Percentiles rank a stretch among this genome's conserved stretches.
Conservation (phyloP, 2,113 vertebrate genomes). For the Struthio camelus region DNA sequence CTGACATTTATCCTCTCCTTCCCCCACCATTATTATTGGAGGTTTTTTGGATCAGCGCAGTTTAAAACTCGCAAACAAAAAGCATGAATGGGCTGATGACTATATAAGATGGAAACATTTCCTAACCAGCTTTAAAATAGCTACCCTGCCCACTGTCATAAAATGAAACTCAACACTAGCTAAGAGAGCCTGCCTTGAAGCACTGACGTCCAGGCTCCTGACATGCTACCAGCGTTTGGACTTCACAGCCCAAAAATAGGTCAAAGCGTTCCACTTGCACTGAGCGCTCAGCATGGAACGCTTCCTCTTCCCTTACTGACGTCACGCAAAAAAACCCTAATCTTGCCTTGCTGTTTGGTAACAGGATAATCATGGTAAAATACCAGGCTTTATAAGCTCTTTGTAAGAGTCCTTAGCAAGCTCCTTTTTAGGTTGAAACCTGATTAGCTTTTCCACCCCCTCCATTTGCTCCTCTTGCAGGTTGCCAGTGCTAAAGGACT, state of each 20-base stretch:
- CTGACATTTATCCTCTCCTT: too few relatives aligned
- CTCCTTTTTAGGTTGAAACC: not conserved
- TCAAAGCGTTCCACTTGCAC: not conserved
- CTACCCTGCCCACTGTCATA: not conserved
- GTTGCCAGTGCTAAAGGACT: not conserved
- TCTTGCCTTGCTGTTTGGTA: accelerated
- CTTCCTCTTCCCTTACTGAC: not conserved
- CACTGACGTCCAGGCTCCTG: not conserved
- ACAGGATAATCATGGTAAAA: not conserved
- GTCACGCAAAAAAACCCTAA: not conserved
- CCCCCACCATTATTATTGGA: not conserved
- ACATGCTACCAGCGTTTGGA: accelerated
- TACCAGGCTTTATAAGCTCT: not conserved
- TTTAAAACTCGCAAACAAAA: too few relatives aligned
- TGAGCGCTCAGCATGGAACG: not conserved
- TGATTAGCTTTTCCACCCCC: not conserved
- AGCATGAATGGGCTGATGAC: too few relatives aligned
- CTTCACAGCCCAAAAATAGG: not conserved
- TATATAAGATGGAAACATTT: too few relatives aligned
- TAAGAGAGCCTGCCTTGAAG: not conserved
- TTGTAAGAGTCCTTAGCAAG: not conserved
- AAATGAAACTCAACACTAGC: not conserved
- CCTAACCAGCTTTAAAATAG: too few relatives aligned
- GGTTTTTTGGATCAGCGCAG: too few relatives aligned
- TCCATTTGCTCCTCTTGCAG: not conserved